Evolutionary conservation across 2,888 invertebrate species (phyloP), one percentile per base, ranked within the genome.

Genomic region (Sminthurinus aureus): DNA sequence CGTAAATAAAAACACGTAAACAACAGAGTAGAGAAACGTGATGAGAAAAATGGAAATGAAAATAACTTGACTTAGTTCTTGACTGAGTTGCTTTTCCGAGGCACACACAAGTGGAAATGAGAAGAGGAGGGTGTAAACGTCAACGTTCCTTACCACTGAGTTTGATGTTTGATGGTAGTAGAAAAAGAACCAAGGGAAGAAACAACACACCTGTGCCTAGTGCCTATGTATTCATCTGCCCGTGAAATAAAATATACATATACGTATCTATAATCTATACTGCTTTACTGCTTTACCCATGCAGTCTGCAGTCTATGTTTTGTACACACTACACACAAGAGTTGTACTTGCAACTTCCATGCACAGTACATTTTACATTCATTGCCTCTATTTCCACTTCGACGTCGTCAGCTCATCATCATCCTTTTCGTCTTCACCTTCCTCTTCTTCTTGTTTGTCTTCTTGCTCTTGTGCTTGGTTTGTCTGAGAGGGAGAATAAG

Each of bases 91-190:
- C 3, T 76, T 76, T 76, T 52, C 20, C 26, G 52, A 76, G 76
- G 76, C 76, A 76, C 18, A 52, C 74, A 77, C 71, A 80, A 82
- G 79, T 77, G 83, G 82, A 85, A 84, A 82, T 83, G 81, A 85
- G 58, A 66, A 79, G 79, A 79, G 24, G 81, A 85, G 86, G 88
- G 87, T 87, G 87, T 84, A 85, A 85, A 86, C 86, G 83, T 75
- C 83, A 87, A 84, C 87, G 88, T 88, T 88, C 88, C 87, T 87
- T 84, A 80, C 85, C 81, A 87, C 84, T 88, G 88, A 85, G 84
- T 87, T 87, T 87, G 86, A 86, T 86, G 87, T 86, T 86, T 87
- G 87, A 87, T 86, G 87, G n/a, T n/a, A n/a, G n/a, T n/a, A n/a
- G n/a, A n/a, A n/a, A 88, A 86, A 83, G 84, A 85, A 84, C 69